Evolutionary conservation across 2,113 vertebrate genomes (phyloP), one percentile per base, ranked within the genome.

Genomic region (Cheirogaleus medius): DNA sequence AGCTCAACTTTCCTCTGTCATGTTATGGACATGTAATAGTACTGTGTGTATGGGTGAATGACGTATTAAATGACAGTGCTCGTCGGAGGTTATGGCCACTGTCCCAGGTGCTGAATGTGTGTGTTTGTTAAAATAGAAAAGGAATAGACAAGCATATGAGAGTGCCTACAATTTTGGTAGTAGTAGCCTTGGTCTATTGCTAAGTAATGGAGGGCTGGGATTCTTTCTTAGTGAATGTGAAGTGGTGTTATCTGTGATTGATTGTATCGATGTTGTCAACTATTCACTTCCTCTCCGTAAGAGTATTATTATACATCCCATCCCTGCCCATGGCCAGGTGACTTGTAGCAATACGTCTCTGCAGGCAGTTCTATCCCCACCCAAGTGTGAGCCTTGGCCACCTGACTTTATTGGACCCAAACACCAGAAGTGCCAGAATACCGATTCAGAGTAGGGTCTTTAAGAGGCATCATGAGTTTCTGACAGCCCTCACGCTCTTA

Each of bases 31-130:
- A n/a, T 2, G 12, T 6, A 17, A 52, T 8, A 34, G 39, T 18
- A 27, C 68, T 17, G 11, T 4, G 39, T 69, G 5, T 39, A 5
- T 32, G 60, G 60, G 1, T 17, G 42, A 42, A 64, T 1, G 32
- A 8, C 0, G 32, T 27, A 34, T 8, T 6, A 20, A 64, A 23
- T 39, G 56, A 27, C 6, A 54, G 0, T 5, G 4, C 14, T 34
- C 13, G 4, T 27, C 12, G n/a, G 58, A 63, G 44, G 9, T n/a
- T 21, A 39, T 6, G n/a, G 39, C 49, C 37, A 20, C 66, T 63
- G 17, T 17, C 52, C 17, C 74, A 56, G 14, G n/a, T 25, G 29
- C 52, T 39, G 23, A 29, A n/a, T 52, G 4, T n/a, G 37, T 54
- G 11, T 25, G 52, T 25, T 54, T 47, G 25, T 78, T 32, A 37